Evolutionary conservation across 2,888 invertebrate species (phyloP), one percentile per base, ranked within the genome.

Genomic region (Pardosa pseudoannulata): DNA sequence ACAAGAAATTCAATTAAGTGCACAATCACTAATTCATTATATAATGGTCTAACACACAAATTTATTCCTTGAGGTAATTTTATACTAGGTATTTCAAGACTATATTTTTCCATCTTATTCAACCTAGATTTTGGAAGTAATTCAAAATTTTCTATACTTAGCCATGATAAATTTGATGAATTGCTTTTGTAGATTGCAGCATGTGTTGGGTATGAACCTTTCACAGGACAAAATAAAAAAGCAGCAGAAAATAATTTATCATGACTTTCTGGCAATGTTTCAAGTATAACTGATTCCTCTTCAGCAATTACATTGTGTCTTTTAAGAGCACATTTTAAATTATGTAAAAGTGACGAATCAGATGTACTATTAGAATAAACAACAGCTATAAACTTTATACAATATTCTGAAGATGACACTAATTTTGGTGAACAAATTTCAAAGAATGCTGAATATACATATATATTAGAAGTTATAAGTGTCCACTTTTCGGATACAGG

Each of bases 41-140:
- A 88, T 11, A 88, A 50, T 7, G 88, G 88, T 73, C 88, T 46
- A 1, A 83, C 76, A 72, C 88, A 88, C 23, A 88, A 36, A 62
- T 64, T 39, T 28, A 56, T 29, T 0, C 19, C 32, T 13, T 16
- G 28, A 11, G 46, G 16, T 16, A 46, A 56, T 23, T 56, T 56
- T 56, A 56, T 23, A 23, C 3, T n/a, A 56, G 9, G 16, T n/a
- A n/a, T n/a, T n/a, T n/a, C n/a, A n/a, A 46, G 41, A 46, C n/a
- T n/a, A 46, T 46, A 2, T 2, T 46, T 1, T 16, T 5, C 16
- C 2, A 46, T 2, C 16, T 16, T 46, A 16, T 46, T 46, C 6
- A 46, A 2, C 2, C 16, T 46, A 46, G 41, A 46, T 16, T 16
- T 46, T 13, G 41, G 41, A 6, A n/a, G 41, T 13, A 46, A 13